Evolutionary conservation across 2,113 vertebrate genomes (phyloP), one percentile per base, ranked within the genome.

Genomic region (Phalacrocorax aristotelis): DNA sequence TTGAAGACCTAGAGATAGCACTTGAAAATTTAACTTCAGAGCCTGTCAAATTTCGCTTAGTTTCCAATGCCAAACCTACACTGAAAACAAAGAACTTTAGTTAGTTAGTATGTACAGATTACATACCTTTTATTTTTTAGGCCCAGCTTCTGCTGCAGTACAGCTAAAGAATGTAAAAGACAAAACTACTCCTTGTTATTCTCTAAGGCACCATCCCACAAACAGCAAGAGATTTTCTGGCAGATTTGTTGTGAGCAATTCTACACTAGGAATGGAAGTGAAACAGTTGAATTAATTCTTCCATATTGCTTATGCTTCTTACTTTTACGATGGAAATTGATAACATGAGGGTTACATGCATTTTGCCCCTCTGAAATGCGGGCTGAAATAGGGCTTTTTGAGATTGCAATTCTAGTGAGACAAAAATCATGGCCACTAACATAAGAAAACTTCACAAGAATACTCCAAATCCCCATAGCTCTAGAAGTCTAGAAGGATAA

Each of bases 161-260:
- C 32, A 70, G 23, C 2, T 75, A 75, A 87, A 93, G 32, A 13
- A 22, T 26, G 5, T 46, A 51, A 51, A 80, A 71, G 13, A 25
- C 44, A 66, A 88, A 85, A 32, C 6, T 60, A 19, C 30, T 60
- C 13, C 44, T 57, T 82, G 29, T 21, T 74, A 30, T 64, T 71
- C n/a, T 65, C 52, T 75, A 51, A 85, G 23, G 13, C 6, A 48
- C 9, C 8, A 55, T 66, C 34, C 9, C 51, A 83, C 29, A 86
- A 49, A 60, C 1, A 48, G 11, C 0, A 0, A 52, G 38, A 71
- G 9, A 36, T 69, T 1, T 77, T 77, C n/a, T 61, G 22, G 14
- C 17, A 68, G 27, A 80, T 93, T 92, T 83, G 34, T 74, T 32
- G 30, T 60, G 30, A 75, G 74, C 40, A 70, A 76, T 55, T 48